Evolutionary conservation across 2,797 vertebrate species (phyloP), one percentile per base, ranked within the genome.

Genomic region (Falco peregrinus): DNA sequence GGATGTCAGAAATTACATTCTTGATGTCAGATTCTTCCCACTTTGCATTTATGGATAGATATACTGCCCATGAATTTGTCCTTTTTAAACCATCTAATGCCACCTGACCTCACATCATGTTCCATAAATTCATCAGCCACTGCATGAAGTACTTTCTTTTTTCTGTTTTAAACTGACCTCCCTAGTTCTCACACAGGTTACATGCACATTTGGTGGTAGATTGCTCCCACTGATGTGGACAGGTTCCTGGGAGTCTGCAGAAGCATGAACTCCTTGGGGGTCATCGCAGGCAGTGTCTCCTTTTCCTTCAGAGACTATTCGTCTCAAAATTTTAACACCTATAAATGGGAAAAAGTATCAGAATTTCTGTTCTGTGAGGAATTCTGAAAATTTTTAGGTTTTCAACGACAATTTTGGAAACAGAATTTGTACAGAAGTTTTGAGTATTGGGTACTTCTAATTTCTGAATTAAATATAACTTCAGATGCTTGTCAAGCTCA

Each of bases 101-200:
- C 4, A 2, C 29, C 24, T 74, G 3, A 9, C 31, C 78, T 74
- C 37, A 88, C 9, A 56, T 11, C 24, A 56, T 0, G 0, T 82
- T 79, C 25, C 25, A 33, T 35, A 71, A 64, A 86, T 60, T 87
- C 28, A 60, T 17, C 6, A 43, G 5, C 1, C 13, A 54, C 35
- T 68, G 13, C 4, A 1, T 43, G 50, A 84, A 57, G 11, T 25
- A 69, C 7, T 43, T 69, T 35, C 0, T 35, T 74, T 68, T 69
- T 29, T 33, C 33, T 75, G 2, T 68, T 85, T 87, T 75, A 41
- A 50, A 51, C 15, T 14, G 20, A 12, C 53, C 5, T 71, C 9
- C 64, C 24, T 45, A 26, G 4, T 75, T 86, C 29, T 81, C 9
- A 47, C 25, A 26, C 2, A 35, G 17, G 4, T 35, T 57, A 25